A percentile compares a stretch with the other conserved stretches of the same genome.
Evolutionary conservation across 2,797 vertebrate species (phyloP).

Genomic region (Sebastes minor): DNA sequence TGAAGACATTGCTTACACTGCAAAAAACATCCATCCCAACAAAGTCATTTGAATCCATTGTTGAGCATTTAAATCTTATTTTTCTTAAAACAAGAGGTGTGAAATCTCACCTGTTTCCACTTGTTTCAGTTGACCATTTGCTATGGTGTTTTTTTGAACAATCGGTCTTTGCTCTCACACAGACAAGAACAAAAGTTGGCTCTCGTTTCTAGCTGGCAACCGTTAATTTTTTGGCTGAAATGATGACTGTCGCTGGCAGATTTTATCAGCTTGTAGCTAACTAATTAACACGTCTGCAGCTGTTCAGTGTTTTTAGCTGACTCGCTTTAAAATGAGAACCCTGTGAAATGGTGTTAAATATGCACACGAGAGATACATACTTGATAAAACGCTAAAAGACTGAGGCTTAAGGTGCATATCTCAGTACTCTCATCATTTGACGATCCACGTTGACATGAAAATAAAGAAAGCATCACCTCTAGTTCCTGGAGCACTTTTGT

Average conservation of each 20-base stretch:
- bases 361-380: not conserved
- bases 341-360: not conserved
- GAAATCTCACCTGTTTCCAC: conserved; percentile 48
- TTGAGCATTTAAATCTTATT: conserved; percentile 39
- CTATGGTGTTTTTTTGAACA: not conserved
- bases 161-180: not conserved
- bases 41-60: conserved; percentile 30
- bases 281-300: not conserved
- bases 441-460: not conserved
- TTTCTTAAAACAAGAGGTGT: conserved; percentile 24
- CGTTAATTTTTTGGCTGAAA: not conserved
- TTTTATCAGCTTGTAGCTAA: not conserved
- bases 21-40: conserved; percentile 36
- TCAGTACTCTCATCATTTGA: not conserved
- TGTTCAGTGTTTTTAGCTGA: not conserved
- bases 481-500: not conserved
- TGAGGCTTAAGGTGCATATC: not conserved
- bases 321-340: not conserved
- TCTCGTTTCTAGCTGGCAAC: not conserved
- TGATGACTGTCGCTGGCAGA: not conserved
- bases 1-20: conserved; percentile 18
- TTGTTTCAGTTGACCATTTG: not conserved
- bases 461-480: not conserved
- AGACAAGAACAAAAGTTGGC: not conserved
- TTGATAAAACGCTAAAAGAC: not conserved